Base-by-base conservation (phyloP, 2,113 vertebrate genomes). In the Siphamia tubifer region DNA sequence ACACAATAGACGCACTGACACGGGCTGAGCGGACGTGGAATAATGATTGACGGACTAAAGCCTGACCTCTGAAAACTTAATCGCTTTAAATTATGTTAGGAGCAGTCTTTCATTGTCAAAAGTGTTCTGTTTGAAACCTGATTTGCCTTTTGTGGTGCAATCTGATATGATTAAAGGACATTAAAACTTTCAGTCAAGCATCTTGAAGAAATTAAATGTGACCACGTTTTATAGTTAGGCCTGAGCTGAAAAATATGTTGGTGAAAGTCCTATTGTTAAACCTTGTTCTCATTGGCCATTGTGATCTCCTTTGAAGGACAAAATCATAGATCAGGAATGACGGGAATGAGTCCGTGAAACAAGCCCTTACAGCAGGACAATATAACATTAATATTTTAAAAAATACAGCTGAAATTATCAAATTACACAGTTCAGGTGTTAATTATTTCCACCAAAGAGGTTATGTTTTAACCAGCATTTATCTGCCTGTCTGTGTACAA, bases 1-100 rank as follows among this genome's bases (percentile, higher is more conserved):
- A 57, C 54, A 66, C 44, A 68, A 78, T 21, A 30, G 68, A 51
- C 17, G 68, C 19, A 20, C 15, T 54, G 39, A 57, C 23, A 52
- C 11, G 25, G 4, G 5, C 4, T 36, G 65, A 56, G 24, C 1
- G 8, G 45, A 12, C 16, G 61, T 8, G 5, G 30, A 27, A 0
- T 28, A 23, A 28, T 42, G 40, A 74, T 11, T 54, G 61, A 40
- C 1, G 8, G 30, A 55, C 21, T 24, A 12, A 60, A n/a, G 13
- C 15, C 25, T 40, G 24, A 73, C 12, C 28, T 43, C 31, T 24
- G 40, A 64, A 58, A 75, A 28, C n/a, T 34, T 27, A 44, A 25
- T 30, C 24, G 12, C 49, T 64, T 31, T 34, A 28, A 54, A 34
- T 57, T 19, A 56, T 0, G 11, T 48, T 23, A 8, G 9, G 8